Percentiles rank a stretch among this genome's conserved stretches.
These are phyloP conservation scores for Platycheirus albimanus DNA, from an alignment of 2,888 invertebrate species.

Conservation along the genomic window DNA sequence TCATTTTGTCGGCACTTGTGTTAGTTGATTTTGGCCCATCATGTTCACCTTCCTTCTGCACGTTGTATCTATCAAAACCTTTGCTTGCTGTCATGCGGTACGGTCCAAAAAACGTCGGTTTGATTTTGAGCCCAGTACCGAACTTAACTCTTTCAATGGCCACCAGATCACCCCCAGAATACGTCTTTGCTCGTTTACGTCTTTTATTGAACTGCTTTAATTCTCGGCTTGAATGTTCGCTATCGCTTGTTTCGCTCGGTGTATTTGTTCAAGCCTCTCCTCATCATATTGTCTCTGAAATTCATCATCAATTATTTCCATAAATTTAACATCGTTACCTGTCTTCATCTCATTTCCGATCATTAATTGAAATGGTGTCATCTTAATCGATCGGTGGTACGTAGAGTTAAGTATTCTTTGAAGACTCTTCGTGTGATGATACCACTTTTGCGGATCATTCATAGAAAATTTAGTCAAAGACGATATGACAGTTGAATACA, in stretches of 20 bases:
- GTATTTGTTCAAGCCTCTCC: slow-evolving; percentile 40
- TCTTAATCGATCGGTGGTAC: slow-evolving; percentile 66
- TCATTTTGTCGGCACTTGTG: slow-evolving; percentile 46
- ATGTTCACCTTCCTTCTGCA: slow-evolving; percentile 76
- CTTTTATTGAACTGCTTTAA: too few species aligned
- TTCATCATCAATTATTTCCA: slow-evolving; percentile 49
- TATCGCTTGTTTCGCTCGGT: slow-evolving; percentile 49
- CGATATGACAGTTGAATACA: slow-evolving; percentile 75
- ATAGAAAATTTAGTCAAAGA: slow-evolving; percentile 77
- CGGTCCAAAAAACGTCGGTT: slow-evolving; percentile 79
- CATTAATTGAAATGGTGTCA: slow-evolving; percentile 76
- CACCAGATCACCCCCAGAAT: slow-evolving; percentile 64
- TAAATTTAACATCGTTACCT: slow-evolving; percentile 24
- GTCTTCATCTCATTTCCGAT: slow-evolving; percentile 67
- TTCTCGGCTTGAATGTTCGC: too few species aligned
- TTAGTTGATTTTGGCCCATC: slow-evolving; percentile 54
- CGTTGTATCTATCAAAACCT: slow-evolving; percentile 78
- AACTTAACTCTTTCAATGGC: slow-evolving; percentile 79
- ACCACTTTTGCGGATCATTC: slow-evolving; percentile 76
- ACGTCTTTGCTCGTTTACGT: slow-evolving; percentile 28
- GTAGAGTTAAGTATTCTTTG: slow-evolving; percentile 75
- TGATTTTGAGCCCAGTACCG: slow-evolving; percentile 78
- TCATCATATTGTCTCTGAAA: slow-evolving; percentile 41
- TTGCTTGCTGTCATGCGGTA: slow-evolving; percentile 74
- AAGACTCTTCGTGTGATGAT: slow-evolving; percentile 66